Evolutionary conservation across 2,888 invertebrate genomes (phyloP).

Genomic region (Pseudeuparius sepicola): DNA sequence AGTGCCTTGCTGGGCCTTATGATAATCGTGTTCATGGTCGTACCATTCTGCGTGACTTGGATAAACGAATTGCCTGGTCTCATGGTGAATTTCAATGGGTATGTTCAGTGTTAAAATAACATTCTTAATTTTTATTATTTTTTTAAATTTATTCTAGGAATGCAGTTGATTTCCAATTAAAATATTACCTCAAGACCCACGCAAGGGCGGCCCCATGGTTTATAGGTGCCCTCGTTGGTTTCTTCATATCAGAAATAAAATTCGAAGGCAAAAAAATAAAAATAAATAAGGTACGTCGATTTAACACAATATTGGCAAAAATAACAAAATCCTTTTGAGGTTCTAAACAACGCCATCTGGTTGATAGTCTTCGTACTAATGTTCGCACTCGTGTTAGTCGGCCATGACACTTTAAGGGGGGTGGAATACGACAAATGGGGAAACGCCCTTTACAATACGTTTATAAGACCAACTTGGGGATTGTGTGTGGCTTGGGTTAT

Average conservation of each 20-base stretch:
- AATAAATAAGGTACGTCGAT: conserved; percentile 10
- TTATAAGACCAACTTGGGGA: no score
- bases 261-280: conserved; percentile 7
- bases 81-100: conserved; percentile 24
- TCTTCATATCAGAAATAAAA: conserved; percentile 23
- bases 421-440: no score
- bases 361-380: conserved; percentile 21
- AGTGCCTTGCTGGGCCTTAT: conserved; percentile 17
- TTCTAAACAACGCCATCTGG: conserved; percentile 22
- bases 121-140: no score
- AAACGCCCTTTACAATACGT: no score
- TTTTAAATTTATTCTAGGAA: no score
- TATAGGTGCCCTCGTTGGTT: conserved; percentile 30
- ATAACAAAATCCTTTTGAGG: conserved; percentile 13
- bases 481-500: conserved; percentile 41
- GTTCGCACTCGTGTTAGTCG: conserved; percentile 26
- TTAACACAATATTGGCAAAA: neutral
- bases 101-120: conserved; percentile 12
- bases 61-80: conserved; percentile 23
- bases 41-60: conserved; percentile 25
- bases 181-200: conserved; percentile 29
- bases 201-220: conserved; percentile 31
- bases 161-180: conserved; percentile 17
- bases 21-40: conserved; percentile 20
- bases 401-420: conserved; percentile 25